phyloP scores from a whole-genome alignment of 2,888 invertebrate genomes.

The Cephus sareptanus region DNA sequence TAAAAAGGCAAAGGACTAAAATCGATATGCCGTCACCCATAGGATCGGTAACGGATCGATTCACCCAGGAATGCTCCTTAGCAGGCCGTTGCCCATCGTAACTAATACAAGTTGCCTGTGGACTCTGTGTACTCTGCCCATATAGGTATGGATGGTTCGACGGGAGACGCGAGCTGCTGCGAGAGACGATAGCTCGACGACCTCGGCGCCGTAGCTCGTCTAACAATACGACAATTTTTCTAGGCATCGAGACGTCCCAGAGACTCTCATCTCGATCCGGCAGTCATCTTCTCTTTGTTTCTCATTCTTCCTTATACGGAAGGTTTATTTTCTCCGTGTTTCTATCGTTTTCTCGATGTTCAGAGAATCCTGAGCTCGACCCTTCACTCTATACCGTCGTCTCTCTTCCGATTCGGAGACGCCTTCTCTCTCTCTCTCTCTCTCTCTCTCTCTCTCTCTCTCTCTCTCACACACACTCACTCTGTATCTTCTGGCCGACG shows the following conservation, averaged over 20 bases:
- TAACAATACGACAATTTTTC: slow-evolving; percentile 41
- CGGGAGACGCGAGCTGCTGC: background rate
- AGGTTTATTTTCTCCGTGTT: too few relatives aligned
- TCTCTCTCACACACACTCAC: slow-evolving; percentile 19
- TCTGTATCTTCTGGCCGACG: slow-evolving; percentile 25
- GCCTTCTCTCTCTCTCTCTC: slow-evolving; percentile 27
- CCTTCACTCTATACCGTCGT: slow-evolving; percentile 19
- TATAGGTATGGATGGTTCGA: background rate
- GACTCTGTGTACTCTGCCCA: background rate
- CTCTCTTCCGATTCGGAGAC: slow-evolving; percentile 26
- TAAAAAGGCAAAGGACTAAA: background rate
- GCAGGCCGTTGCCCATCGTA: background rate
- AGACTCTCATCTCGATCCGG: background rate
- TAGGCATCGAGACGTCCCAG: slow-evolving; percentile 15
- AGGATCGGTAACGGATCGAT: background rate
- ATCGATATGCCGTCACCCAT: background rate
- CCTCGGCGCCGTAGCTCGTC: background rate
- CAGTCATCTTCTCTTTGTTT: background rate
- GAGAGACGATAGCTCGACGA: background rate
- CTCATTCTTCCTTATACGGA: too few relatives aligned
- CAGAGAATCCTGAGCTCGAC: slow-evolving; percentile 18
- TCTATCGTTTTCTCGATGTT: too few relatives aligned
- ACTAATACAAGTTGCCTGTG: background rate
- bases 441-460: slow-evolving; percentile 17
- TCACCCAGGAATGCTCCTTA: background rate